A percentile compares a stretch with the other conserved stretches of the same genome.
Conservation (phyloP, 2,797 vertebrate species). For the Varecia variegata region DNA sequence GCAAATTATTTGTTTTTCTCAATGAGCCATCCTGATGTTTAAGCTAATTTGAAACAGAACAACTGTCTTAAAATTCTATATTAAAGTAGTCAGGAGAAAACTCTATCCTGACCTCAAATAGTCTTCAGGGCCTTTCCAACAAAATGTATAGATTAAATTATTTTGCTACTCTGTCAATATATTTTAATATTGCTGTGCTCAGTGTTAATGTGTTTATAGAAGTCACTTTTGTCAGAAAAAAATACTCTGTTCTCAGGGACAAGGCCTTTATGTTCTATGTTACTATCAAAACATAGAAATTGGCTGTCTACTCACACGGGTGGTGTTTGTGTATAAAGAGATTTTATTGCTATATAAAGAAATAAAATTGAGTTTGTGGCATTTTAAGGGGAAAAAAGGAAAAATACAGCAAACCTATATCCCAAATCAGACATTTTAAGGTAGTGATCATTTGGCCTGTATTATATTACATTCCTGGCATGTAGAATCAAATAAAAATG, state of each 20-base stretch:
- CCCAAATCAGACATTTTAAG: neutral
- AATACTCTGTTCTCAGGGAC: neutral
- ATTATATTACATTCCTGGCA: neutral
- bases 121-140: neutral
- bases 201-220: slow-evolving; percentile 31
- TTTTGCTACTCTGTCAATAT: neutral
- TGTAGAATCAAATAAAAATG: neutral
- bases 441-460: neutral
- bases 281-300: neutral
- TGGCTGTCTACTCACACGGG: neutral
- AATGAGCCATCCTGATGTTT: neutral
- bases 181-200: slow-evolving; percentile 54
- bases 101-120: neutral
- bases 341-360: neutral
- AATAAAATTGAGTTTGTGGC: slow-evolving; percentile 11
- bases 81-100: slow-evolving; percentile 33
- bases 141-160: neutral
- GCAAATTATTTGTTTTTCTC: neutral
- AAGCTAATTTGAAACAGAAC: neutral
- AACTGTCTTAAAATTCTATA: neutral
- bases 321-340: neutral
- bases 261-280: neutral
- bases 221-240: slow-evolving; percentile 44
- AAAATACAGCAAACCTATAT: neutral
- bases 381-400: neutral